Evolutionary conservation across 2,888 invertebrate genomes (phyloP), one percentile per base, ranked within the genome.

Genomic region (Lithosia quadra): DNA sequence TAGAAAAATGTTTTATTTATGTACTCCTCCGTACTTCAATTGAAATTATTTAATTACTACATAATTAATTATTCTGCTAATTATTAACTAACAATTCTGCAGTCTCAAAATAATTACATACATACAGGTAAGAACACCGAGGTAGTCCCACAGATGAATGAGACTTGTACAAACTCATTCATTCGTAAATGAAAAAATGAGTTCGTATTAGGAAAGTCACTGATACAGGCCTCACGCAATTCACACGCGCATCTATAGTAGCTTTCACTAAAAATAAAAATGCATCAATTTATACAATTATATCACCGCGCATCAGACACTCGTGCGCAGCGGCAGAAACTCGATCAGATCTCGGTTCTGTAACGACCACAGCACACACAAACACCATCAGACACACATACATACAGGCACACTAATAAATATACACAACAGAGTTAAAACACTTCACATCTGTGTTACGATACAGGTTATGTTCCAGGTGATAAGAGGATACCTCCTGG

Each of bases 81-180:
- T 94, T 94, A 94, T 89, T 83, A 93, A 88, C 94, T 95, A 94
- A 93, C 92, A 92, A 90, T 90, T 91, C 91, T 92, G 94, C 94
- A 95, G 94, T 95, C 94, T 95, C 94, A 93, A 89, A 91, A 91
- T 88, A 91, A 92, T 92, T 92, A 92, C 91, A 92, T 91, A 90
- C 90, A 91, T 89, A 90, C 89, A 89, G 84, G 85, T 83, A 81
- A 90, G 86, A 91, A 92, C 91, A 92, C 87, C 90, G 91, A 93
- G 92, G 89, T 90, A 88, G 91, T 88, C 92, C 89, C 91, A 69
- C 79, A 83, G 88, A 84, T 85, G 84, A 81, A 71, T 61, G 90
- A 92, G 91, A 91, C 90, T 84, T 80, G 60, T 71, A 81, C 77
- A 73, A 75, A 80, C 80, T 80, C 78, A 84, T 86, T 83, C 85